Evolutionary conservation across 2,888 invertebrate genomes (phyloP), one percentile per base, ranked within the genome.

Genomic region (Netelia fuscicornis): DNA sequence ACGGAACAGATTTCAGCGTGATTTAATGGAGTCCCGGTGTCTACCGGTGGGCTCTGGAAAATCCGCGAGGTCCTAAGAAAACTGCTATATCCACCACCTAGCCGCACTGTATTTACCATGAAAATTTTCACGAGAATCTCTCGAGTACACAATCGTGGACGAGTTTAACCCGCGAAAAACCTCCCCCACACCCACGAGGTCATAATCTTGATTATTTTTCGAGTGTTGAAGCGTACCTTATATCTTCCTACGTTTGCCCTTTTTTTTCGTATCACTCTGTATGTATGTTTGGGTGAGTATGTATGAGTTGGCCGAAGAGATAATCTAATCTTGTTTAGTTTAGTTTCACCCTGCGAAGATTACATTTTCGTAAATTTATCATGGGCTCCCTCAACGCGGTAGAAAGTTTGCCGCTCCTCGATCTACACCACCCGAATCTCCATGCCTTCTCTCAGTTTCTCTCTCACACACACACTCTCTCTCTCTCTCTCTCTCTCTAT

Each of bases 1-100:
- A 89, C 86, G 90, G 91, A 93, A 92, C 93, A 93, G 93, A 93
- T 93, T 93, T 89, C 90, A 81, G 90, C 90, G 91, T 93, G 93
- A 93, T 93, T 93, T 93, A 93, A 93, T 93, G 93, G 92, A 92
- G 89, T 91, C 90, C 88, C 88, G 87, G 77, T 87, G 84, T 85
- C 85, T 84, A 84, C 81, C 85, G 83, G 23, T 74, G 60, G 30
- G 67, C 74, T 78, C 23, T 48, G 48, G 72, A 67, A 82, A 75
- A 65, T 62, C 52, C 79, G 54, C 65, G 65, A 30, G 37, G 37
- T 37, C 48, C 74, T 68, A 48, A 13, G 56, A 80, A 79, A 79
- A 82, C 70, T 71, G 60, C 75, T 65, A 60, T 74, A 37, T 37
- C 37, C 37, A 37, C 37, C 37, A 37, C 37, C 72, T 48, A 65